Percentiles rank a stretch among this genome's conserved stretches.
phyloP scores from a whole-genome alignment of 1,140 invertebrate species.

The Cotesia vestalis region DNA sequence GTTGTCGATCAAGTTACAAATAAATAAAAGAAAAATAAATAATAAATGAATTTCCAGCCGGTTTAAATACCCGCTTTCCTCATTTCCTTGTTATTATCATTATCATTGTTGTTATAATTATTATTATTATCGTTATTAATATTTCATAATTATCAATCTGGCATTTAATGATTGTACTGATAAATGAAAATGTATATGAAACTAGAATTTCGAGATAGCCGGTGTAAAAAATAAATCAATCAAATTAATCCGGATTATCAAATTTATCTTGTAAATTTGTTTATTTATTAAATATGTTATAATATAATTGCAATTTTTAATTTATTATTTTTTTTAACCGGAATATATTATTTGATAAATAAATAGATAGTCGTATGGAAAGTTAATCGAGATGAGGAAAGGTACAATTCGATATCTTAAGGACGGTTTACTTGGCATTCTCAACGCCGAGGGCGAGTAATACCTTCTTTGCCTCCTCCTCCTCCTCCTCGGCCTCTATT shows the following conservation, averaged over 20 bases:
- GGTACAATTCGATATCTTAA: constrained; percentile 24
- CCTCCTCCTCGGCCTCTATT: constrained; percentile 39
- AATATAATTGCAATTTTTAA: neutral
- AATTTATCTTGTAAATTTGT: too few relatives aligned
- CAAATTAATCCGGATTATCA: too few relatives aligned
- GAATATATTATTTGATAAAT: constrained; percentile 1
- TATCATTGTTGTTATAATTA: constrained; percentile 2
- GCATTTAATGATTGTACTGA: constrained; percentile 30
- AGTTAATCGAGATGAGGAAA: constrained; percentile 14
- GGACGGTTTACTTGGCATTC: constrained; percentile 19
- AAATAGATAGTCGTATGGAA: constrained; percentile 2
- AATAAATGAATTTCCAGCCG: constrained; percentile 12
- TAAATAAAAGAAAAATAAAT: neutral
- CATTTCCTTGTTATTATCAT: constrained; percentile 23
- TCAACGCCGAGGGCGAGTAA: constrained; percentile 16
- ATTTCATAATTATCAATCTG: constrained; percentile 55
- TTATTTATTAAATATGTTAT: too few relatives aligned
- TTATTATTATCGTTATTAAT: constrained; percentile 53
- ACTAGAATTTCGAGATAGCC: constrained; percentile 40
- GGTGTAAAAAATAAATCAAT: constrained; percentile 35
- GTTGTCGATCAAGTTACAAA: constrained; percentile 48
- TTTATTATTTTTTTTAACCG: neutral
- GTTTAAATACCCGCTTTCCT: constrained; percentile 22
- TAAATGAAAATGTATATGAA: neutral
- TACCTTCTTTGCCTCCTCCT: constrained; percentile 3